A percentile compares a stretch with the other conserved stretches of the same genome.
Evolutionary conservation across 2,113 vertebrate genomes (phyloP).

Genomic region (Anguilla japonica): DNA sequence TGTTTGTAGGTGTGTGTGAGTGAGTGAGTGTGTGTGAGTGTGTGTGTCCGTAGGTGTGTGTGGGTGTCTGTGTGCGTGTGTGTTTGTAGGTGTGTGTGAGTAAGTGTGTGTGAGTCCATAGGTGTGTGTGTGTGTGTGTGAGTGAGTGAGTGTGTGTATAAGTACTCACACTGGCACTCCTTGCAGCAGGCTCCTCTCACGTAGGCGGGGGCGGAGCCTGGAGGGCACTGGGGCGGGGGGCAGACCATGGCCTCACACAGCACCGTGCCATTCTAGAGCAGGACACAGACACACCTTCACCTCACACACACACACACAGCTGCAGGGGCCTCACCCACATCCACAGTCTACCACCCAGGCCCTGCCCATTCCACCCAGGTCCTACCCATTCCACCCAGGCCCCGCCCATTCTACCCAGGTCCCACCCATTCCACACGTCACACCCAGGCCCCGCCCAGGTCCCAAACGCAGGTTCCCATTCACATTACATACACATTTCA

Average conservation of each 20-base stretch:
- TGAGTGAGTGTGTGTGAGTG: background rate
- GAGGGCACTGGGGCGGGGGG: conserved; percentile 68
- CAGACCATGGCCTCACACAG: conserved; percentile 79
- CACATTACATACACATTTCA: too few relatives aligned
- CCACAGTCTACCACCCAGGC: too few relatives aligned
- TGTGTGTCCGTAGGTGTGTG: conserved; percentile 40
- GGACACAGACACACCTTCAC: conserved; percentile 25
- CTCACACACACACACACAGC: background rate
- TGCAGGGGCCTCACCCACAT: too few relatives aligned
- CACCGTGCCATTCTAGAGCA: conserved; percentile 79
- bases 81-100: conserved; percentile 32
- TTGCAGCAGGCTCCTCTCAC: conserved; percentile 84
- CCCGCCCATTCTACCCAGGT: too few relatives aligned
- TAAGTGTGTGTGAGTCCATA: background rate
- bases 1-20: background rate
- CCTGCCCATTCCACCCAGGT: too few relatives aligned
- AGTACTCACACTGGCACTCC: conserved; percentile 80
- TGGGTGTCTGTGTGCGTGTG: conserved; percentile 29
- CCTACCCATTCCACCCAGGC: too few relatives aligned
- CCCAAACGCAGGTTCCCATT: too few relatives aligned
- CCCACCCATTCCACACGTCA: too few relatives aligned
- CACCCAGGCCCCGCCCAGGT: too few relatives aligned
- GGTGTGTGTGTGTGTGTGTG: background rate
- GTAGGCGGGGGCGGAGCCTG: conserved; percentile 72
- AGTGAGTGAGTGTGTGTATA: conserved; percentile 31